A percentile compares a stretch with the other conserved stretches of the same genome.
phyloP scores from a whole-genome alignment of 2,113 vertebrate genomes.

The Monopterus albus region DNA sequence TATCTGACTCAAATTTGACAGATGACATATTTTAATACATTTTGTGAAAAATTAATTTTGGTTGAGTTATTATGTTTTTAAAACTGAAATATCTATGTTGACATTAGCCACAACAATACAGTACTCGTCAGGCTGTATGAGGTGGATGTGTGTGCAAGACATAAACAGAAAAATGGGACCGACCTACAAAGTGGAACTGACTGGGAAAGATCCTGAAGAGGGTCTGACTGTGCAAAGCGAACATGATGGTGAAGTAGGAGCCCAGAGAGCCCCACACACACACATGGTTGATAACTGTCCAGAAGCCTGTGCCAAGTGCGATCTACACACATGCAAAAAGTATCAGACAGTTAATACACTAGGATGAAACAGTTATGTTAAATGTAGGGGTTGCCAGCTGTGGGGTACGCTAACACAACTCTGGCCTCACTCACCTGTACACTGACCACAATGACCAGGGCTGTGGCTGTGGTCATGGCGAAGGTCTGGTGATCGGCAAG shows the following conservation, averaged over 20 bases:
- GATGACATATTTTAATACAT: no score
- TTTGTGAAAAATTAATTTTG: no score
- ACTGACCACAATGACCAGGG: constrained; percentile 93
- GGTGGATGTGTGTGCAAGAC: not conserved
- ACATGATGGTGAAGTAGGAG: constrained; percentile 90
- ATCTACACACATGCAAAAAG: constrained; percentile 81
- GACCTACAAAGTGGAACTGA: constrained; percentile 95
- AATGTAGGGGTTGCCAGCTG: not conserved
- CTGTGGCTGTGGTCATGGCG: constrained; percentile 92
- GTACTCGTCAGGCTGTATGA: not conserved
- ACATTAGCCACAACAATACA: not conserved
- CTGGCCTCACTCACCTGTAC: constrained; percentile 85
- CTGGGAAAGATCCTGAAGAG: constrained; percentile 94
- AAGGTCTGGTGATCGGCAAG: constrained; percentile 96
- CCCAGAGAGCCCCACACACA: constrained; percentile 96
- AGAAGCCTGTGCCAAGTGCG: constrained; percentile 92
- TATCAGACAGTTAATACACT: constrained; percentile 13
- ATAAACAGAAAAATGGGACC: constrained; percentile 57
- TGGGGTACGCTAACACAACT: not conserved
- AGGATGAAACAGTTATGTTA: not conserved
- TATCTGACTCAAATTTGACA: no score
- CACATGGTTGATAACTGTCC: constrained; percentile 96
- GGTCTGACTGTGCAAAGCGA: constrained; percentile 90
- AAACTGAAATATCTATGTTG: not conserved
- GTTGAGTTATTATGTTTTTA: no score